Evolutionary conservation across 2,797 vertebrate species (phyloP).

Genomic region (Neopelma chrysocephalum): DNA sequence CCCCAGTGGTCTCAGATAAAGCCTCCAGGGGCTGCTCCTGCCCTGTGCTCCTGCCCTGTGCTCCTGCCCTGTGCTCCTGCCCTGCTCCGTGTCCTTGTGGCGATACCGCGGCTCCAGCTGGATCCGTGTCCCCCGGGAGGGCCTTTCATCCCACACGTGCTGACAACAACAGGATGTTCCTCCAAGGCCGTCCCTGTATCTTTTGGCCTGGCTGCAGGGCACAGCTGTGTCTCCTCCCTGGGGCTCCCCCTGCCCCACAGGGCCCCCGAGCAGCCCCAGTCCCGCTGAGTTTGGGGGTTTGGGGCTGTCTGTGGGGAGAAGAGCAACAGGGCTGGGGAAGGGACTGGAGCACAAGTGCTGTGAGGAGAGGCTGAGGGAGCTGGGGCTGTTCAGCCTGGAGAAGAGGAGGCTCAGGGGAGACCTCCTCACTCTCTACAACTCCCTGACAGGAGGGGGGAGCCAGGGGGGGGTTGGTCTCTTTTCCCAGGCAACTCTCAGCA

Average conservation of each 20-base stretch:
- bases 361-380: no score
- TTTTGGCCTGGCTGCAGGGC: constrained; percentile 50
- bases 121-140: not conserved
- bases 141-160: constrained; percentile 31
- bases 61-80: not conserved
- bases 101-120: constrained; percentile 7
- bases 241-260: not conserved
- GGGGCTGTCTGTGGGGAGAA: not conserved
- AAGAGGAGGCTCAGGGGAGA: no score
- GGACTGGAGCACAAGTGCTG: no score
- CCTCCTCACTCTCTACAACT: no score
- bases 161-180: constrained; percentile 42
- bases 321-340: no score
- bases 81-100: constrained; percentile 28
- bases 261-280: not conserved
- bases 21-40: not conserved
- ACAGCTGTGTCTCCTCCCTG: constrained; percentile 24
- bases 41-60: no score
- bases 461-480: no score
- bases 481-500: no score
- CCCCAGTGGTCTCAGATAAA: not conserved
- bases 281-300: not conserved
- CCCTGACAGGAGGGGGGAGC: no score
- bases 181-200: constrained; percentile 53
- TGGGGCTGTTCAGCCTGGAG: no score